These are phyloP conservation scores for Channa argus DNA, from an alignment of 2,113 vertebrate species.

Conservation along the genomic window DNA sequence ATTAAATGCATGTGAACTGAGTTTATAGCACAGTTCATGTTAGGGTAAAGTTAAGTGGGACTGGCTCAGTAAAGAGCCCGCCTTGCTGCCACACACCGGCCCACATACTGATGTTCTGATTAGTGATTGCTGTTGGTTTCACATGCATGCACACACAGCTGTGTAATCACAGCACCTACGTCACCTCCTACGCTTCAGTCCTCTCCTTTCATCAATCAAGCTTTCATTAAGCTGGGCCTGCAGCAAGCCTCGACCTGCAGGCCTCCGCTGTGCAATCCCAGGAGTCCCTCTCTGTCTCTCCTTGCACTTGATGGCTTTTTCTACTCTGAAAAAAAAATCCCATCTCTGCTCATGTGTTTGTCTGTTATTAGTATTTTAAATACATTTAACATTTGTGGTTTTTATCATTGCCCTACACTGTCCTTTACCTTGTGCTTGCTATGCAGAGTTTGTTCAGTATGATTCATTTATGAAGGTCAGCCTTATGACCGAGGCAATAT, in stretches of 20 bases:
- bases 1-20: background rate
- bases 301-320: constrained; percentile 4
- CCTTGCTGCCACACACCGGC: constrained; percentile 27
- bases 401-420: constrained; percentile 41
- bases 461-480: constrained; percentile 68
- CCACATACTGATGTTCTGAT: constrained; percentile 51
- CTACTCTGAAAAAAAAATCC: background rate
- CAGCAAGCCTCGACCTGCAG: constrained; percentile 74
- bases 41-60: constrained; percentile 2
- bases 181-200: constrained; percentile 62
- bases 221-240: constrained; percentile 64
- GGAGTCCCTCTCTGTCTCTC: constrained; percentile 63
- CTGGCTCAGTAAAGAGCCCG: constrained; percentile 11
- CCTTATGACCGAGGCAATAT: constrained; percentile 47
- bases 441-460: constrained; percentile 23
- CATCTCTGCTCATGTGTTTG: background rate
- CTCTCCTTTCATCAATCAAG: constrained; percentile 55
- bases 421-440: constrained; percentile 23
- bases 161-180: constrained; percentile 50
- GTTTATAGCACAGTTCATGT: constrained; percentile 7
- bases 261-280: constrained; percentile 59
- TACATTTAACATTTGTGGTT: background rate
- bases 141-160: constrained; percentile 16
- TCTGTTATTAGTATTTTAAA: background rate
- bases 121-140: constrained; percentile 18